Evolutionary conservation across 2,797 vertebrate species (phyloP), one percentile per base, ranked within the genome.

Genomic region (Botia almorhae): DNA sequence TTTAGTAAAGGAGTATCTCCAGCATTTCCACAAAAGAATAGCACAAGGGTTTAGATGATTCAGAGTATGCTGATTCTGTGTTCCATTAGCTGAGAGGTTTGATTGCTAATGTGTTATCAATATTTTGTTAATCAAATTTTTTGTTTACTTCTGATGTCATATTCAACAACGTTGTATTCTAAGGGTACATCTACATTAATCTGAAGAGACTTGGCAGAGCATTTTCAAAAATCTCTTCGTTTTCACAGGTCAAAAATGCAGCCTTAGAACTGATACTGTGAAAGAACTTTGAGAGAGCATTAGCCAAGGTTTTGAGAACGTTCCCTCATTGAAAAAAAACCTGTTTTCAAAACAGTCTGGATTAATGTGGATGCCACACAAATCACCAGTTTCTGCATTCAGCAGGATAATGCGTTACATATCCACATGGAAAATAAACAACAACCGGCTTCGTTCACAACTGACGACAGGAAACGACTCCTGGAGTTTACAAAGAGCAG

Each of bases 331-430:
- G 2, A 48, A 48, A 11, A 48, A 48, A 13, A 11, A 12, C 2
- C 2, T 48, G 53, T 55, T 56, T n/a, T n/a, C 53, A 10, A n/a
- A 19, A 10, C 0, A 3, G 19, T 56, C n/a, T 58, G 56, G 21
- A 11, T 58, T 23, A 4, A 23, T 60, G 48, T 51, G 56, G 12
- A 2, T n/a, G 21, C 23, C 4, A 10, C 21, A 13, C 0, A 23
- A 56, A 60, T 26, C 56, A 58, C 21, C 53, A n/a, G 53, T 56
- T 56, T 55, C 17, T 56, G 55, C 55, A 56, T 56, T n/a, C 53
- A 56, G n/a, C n/a, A 33, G 4, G 33, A 33, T 33, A 53, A 53
- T 53, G 53, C n/a, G n/a, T 19, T 7, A 55, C 7, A 58, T 21
- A 3, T 19, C 53, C 53, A 53, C 16, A 19, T 55, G n/a, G 55